These are phyloP conservation scores for Tetragonisca angustula DNA, from an alignment of 2,888 invertebrate species.

Conservation along the genomic window DNA sequence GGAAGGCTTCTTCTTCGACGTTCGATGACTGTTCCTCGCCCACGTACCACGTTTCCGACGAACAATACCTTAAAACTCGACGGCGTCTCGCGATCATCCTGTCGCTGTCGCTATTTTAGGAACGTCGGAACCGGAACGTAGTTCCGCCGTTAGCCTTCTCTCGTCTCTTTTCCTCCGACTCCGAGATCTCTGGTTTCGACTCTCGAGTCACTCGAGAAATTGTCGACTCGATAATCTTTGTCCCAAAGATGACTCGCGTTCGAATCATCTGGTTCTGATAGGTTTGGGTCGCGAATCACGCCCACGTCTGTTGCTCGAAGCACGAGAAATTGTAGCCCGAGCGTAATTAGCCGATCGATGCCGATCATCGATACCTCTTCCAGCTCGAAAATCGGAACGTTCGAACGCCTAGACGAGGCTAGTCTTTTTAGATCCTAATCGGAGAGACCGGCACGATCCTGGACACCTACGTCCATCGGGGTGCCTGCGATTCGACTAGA, in stretches of 20 bases:
- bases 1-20: slow-evolving; percentile 17
- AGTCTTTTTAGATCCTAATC: slow-evolving; percentile 9
- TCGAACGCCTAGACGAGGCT: slow-evolving; percentile 9
- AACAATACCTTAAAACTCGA: slow-evolving; percentile 59
- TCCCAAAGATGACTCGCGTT: no score
- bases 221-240: no score
- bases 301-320: slow-evolving; percentile 25
- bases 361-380: slow-evolving; percentile 14
- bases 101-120: slow-evolving; percentile 67
- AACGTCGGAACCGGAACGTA: slow-evolving; percentile 38
- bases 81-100: slow-evolving; percentile 59
- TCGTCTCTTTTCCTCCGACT: background rate
- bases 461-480: slow-evolving; percentile 27
- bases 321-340: slow-evolving; percentile 6
- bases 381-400: slow-evolving; percentile 22
- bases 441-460: background rate
- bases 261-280: no score
- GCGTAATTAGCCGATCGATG: slow-evolving; percentile 37
- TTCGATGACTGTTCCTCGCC: slow-evolving; percentile 62
- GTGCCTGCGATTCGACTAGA: background rate
- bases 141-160: slow-evolving; percentile 26
- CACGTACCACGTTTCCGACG: slow-evolving; percentile 56
- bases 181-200: background rate
- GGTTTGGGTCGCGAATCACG: slow-evolving; percentile 22
- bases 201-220: background rate